phyloP scores from a whole-genome alignment of 2,888 invertebrate species.

The Drosophila setosimentum region DNA sequence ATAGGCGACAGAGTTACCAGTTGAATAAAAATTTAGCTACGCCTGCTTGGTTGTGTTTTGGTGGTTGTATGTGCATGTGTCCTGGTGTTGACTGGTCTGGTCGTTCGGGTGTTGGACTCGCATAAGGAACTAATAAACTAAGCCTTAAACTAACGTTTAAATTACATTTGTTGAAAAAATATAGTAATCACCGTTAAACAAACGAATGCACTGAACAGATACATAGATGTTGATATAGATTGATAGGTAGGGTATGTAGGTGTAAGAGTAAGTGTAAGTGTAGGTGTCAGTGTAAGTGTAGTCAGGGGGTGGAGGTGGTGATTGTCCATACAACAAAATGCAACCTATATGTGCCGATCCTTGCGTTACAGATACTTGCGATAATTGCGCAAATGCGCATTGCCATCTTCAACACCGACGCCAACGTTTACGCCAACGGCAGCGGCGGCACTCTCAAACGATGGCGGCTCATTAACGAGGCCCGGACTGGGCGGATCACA shows the following conservation, averaged over 20 bases:
- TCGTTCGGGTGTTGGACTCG: conserved; percentile 38
- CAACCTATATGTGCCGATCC: conserved; percentile 41
- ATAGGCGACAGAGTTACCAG: conserved; percentile 51
- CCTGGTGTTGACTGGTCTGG: conserved; percentile 26
- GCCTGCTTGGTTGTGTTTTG: conserved; percentile 37
- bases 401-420: conserved; percentile 77
- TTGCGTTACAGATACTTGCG: conserved; percentile 85
- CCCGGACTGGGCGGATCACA: conserved; percentile 83
- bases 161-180: conserved; percentile 54
- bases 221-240: conserved; percentile 28
- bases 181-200: conserved; percentile 52
- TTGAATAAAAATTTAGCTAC: conserved; percentile 52
- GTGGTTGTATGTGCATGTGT: conserved; percentile 26
- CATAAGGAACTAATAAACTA: conserved; percentile 72
- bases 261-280: neutral
- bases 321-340: conserved; percentile 31
- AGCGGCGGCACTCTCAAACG: conserved; percentile 85
- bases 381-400: conserved; percentile 84
- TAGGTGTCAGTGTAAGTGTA: conserved; percentile 7
- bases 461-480: conserved; percentile 84
- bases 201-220: conserved; percentile 51
- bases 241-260: conserved; percentile 13
- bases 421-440: conserved; percentile 80
- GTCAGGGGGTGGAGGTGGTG: conserved; percentile 6
- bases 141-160: conserved; percentile 67